Base-by-base conservation (phyloP, 2,888 invertebrate genomes). In the Cheilosia impressa region DNA sequence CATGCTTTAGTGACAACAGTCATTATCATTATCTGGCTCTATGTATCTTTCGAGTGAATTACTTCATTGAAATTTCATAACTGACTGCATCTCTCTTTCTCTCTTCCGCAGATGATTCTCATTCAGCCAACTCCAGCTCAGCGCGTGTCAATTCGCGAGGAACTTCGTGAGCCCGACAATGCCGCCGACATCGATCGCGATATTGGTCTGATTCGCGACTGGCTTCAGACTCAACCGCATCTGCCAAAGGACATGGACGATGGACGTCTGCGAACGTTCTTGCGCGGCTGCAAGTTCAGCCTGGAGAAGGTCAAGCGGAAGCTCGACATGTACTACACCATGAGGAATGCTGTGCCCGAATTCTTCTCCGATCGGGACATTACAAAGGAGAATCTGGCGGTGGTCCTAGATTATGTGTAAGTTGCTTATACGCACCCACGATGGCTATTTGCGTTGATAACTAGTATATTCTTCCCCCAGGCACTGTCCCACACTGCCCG, bases 271-370 rank as follows among this genome's bases (percentile, higher is more conserved):
- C 94, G 96, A 94, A 96, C 96, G 72, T 97, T 97, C 93, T 94
- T 97, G 84, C 94, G 97, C 15, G 96, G 97, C 31, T 96, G 96
- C 93, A 97, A 97, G 93, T 97, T 97, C 93, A 97, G 97, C 69
- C 91, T 97, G 91, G 97, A 97, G 92, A 96, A 96, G 93, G 95
- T 96, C 91, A 97, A 97, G 93, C 94, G 94, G 90, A 97, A 97
- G 92, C 92, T 97, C 90, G 97, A 97, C 92, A 96, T 97, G 96
- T 97, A 96, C 92, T 97, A 96, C 91, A 97, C 97, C 10, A 96
- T 97, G 96, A 94, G 96, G 24, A 94, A 95, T 5, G 96, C 96
- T 1, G 95, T 96, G 41, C 97, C 97, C 0, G 97, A 97, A 90
- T 96, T 97, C 92, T 97, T 97, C 92, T 93, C 93, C 77, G 95